Base-by-base conservation (phyloP, 2,888 invertebrate genomes). In the Drosophila acutilabella region DNA sequence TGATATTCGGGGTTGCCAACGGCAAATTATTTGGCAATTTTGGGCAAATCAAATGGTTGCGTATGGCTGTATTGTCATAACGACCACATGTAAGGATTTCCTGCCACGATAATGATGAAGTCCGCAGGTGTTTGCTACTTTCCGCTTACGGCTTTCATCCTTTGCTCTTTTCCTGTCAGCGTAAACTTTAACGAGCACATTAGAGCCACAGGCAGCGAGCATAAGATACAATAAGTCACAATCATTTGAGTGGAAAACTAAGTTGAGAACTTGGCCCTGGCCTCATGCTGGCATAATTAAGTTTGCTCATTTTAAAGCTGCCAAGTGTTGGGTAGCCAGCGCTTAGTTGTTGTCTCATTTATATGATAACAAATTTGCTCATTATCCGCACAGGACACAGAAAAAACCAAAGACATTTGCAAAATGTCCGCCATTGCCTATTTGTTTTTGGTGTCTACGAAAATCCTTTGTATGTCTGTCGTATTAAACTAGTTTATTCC, bases 1-100 rank as follows among this genome's bases (percentile, higher is more conserved):
- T 70, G 62, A 60, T 69, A 61, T 60, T 61, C 26, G 64, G 76
- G 67, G 74, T 73, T 75, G 77, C 71, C 58, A 65, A 66, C 64
- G 73, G 74, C 85, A 90, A 90, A 88, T 89, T 91, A 91, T 90
- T 88, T 88, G 85, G 66, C 89, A 83, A 89, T 91, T 90, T 90
- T 74, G 80, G 71, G 83, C 78, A 77, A 79, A 81, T 84, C 83
- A 78, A 74, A 81, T 78, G 74, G 70, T 66, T 71, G 70, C 76
- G 61, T 1, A 59, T 58, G 41, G 18, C 66, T 59, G 65, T 62
- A 83, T 90, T 88, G 89, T 89, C 89, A 90, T 90, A 89, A 88
- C 90, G 89, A 89, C 89, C 89, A 86, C 82, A 89, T 90, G 88
- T 64, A 71, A 75, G 71, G 64, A 85, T 86, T 89, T 74, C 47